Conservation (phyloP, 2,797 vertebrate species). For the Clarias fuscus region DNA sequence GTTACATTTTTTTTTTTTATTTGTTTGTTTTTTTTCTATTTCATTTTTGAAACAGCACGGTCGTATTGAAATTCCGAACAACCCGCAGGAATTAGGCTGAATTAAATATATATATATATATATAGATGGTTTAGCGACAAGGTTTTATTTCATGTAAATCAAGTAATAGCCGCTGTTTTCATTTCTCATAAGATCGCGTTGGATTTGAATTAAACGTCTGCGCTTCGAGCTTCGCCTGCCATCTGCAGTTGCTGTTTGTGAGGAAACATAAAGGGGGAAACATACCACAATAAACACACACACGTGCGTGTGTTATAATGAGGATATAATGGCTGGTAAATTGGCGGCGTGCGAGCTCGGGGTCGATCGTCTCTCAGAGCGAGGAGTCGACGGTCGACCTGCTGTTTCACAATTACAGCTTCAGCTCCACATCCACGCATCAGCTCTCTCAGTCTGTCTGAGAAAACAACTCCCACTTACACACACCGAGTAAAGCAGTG, state of each 20-base stretch:
- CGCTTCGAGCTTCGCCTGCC: slow-evolving; percentile 69
- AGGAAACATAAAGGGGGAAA: slow-evolving; percentile 57
- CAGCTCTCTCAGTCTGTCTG: slow-evolving; percentile 1
- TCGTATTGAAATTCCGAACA: background rate
- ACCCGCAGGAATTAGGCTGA: background rate
- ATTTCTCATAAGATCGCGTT: slow-evolving; percentile 72
- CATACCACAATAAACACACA: slow-evolving; percentile 59
- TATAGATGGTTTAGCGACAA: background rate
- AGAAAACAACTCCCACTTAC: background rate
- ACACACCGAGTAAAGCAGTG: background rate
- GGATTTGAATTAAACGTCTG: slow-evolving; percentile 60
- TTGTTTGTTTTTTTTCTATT: background rate
- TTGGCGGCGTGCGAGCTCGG: slow-evolving; percentile 14
- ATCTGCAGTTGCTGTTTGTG: slow-evolving; percentile 75
- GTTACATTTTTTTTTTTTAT: background rate
- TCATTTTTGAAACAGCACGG: background rate
- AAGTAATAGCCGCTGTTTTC: background rate
- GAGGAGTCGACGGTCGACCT: slow-evolving; percentile 51
- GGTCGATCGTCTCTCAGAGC: slow-evolving; percentile 49
- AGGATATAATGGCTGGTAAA: slow-evolving; percentile 33
- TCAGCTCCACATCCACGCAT: slow-evolving; percentile 15
- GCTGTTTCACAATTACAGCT: slow-evolving; percentile 41
- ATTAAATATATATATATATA: background rate
- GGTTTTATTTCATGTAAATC: background rate
- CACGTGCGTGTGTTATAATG: slow-evolving; percentile 2